Base-by-base conservation (phyloP, 2,113 vertebrate species). In the Phylloscopus whistleri region DNA sequence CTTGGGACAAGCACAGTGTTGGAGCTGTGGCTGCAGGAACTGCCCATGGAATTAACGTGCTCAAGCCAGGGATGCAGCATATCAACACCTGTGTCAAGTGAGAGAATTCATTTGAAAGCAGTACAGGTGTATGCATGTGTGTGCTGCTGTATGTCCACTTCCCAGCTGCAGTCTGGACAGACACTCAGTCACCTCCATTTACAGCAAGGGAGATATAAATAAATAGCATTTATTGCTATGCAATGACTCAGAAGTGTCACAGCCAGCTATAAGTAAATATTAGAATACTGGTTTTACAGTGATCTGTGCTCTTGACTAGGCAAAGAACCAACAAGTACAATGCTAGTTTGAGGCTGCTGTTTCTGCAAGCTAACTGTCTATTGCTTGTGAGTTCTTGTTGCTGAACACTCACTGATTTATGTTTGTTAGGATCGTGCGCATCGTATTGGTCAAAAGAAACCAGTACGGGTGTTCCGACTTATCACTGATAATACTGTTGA, bases 401-500 rank as follows among this genome's bases (percentile, higher is more conserved):
- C 94, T 97, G 95, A 95, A 95, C 84, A 86, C 88, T 96, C 68
- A 68, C 9, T 90, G 46, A 84, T 97, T 93, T 95, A 53, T 98
- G 93, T 98, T 91, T 93, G 93, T 94, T 95, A 99, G 98, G 99
- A 99, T 95, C 98, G 99, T 77, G 99, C 99, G 46, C 99, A 99
- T 98, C 98, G 99, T 89, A 99, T 99, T 94, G 99, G 99, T 78
- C 99, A 99, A 97, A 99, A 98, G 97, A 99, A 99, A 96, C 97
- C 98, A 41, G 99, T 99, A 75, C 98, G 98, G 93, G 98, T 99
- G 66, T 99, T 99, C 31, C 98, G 99, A 68, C 98, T 99, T 67
- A 98, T 99, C 96, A 99, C 98, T 13, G 99, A 99, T 92, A 99
- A 99, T 96, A 99, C 98, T 74, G 98, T 99, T 93, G 99, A 99